A percentile compares a stretch with the other conserved stretches of the same genome.
Conservation (phyloP, 2,888 invertebrate genomes). For the Zeuzera pyrina region DNA sequence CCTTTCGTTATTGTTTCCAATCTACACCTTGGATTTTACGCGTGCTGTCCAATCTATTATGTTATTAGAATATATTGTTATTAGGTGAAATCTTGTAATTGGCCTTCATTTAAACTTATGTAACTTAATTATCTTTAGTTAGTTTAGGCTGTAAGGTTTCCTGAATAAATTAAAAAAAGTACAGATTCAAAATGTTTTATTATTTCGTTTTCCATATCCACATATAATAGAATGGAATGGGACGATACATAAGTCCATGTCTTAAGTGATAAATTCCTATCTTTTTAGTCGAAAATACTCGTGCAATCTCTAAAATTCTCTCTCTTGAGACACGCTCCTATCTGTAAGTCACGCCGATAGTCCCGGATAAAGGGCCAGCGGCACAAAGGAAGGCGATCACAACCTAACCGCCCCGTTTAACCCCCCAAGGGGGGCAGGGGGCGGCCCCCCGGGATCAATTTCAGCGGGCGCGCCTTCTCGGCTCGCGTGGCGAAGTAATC, state of each 20-base stretch:
- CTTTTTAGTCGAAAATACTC: too few species aligned
- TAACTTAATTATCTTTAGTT: background rate
- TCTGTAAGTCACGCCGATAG: constrained; percentile 25
- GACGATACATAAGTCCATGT: too few species aligned
- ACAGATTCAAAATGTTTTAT: background rate
- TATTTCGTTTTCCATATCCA: background rate
- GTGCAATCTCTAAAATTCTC: constrained; percentile 1
- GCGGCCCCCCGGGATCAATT: constrained; percentile 33
- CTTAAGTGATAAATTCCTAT: too few species aligned
- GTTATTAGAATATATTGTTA: too few species aligned
- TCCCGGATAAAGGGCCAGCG: constrained; percentile 34
- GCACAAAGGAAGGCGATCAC: constrained; percentile 29
- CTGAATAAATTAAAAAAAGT: too few species aligned
- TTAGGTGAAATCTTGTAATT: too few species aligned
- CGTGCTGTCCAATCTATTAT: too few species aligned
- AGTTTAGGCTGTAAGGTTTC: too few species aligned
- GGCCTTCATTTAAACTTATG: too few species aligned
- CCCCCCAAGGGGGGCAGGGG: constrained; percentile 13
- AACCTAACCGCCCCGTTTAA: constrained; percentile 10
- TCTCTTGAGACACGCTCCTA: constrained; percentile 7
- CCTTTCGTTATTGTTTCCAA: too few species aligned
- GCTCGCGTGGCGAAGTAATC: constrained; percentile 42
- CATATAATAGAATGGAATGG: too few species aligned
- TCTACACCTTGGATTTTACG: too few species aligned
- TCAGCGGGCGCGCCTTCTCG: constrained; percentile 37